Conservation (phyloP, 1,140 invertebrate species). For the Euwallacea similis region DNA sequence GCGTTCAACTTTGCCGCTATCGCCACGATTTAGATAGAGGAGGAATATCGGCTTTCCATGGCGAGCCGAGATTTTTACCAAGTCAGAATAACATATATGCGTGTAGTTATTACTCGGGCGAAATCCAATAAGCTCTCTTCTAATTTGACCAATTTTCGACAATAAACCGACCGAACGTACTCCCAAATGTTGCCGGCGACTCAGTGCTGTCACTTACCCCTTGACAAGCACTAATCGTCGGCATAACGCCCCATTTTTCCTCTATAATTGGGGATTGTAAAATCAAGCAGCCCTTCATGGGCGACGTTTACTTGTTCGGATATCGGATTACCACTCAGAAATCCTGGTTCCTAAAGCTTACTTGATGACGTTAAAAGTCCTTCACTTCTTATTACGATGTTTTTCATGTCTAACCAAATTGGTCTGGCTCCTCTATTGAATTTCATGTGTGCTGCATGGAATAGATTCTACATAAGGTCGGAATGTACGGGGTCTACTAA, state of each 20-base stretch:
- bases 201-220: constrained; percentile 17
- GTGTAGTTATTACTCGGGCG: too few relatives aligned
- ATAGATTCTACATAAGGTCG: too few relatives aligned
- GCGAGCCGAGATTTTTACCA: too few relatives aligned
- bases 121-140: background rate
- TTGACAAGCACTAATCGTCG: constrained; percentile 24
- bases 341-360: background rate
- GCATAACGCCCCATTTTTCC: constrained; percentile 14
- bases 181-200: background rate
- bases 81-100: too few relatives aligned
- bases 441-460: too few relatives aligned
- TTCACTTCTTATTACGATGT: background rate
- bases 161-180: constrained; percentile 3
- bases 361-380: background rate
- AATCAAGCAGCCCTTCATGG: constrained; percentile 8
- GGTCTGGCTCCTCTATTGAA: too few relatives aligned
- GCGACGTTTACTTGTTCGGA: constrained; percentile 3
- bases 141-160: constrained; percentile 14
- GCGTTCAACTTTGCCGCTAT: too few relatives aligned
- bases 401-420: background rate
- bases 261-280: constrained; percentile 23
- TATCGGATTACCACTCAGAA: background rate
- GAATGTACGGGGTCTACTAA: too few relatives aligned
- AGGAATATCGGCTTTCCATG: too few relatives aligned
- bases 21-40: too few relatives aligned